A percentile compares a stretch with the other conserved stretches of the same genome.
Evolutionary conservation across 2,888 invertebrate genomes (phyloP).

Genomic region (Allolobophora icterica): DNA sequence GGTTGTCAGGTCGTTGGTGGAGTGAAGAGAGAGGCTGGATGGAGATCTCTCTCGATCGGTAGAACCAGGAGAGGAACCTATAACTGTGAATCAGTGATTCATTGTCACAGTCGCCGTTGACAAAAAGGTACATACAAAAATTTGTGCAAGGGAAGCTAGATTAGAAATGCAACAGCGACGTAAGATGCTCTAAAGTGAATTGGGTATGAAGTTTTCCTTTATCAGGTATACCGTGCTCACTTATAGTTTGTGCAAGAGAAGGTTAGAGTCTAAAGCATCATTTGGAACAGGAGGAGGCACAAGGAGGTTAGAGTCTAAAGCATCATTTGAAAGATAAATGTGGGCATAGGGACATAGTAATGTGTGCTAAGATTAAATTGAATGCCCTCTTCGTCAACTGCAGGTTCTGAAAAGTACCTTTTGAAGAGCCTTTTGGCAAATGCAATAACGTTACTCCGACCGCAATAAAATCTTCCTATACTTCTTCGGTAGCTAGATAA

Average conservation of each 20-base stretch:
- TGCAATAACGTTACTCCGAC: too few relatives aligned
- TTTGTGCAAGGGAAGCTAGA: background rate
- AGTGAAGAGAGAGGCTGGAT: constrained; percentile 7
- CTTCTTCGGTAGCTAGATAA: too few relatives aligned
- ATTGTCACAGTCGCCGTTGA: background rate
- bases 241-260: background rate
- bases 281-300: too few relatives aligned
- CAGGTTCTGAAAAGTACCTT: background rate
- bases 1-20: background rate
- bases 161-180: background rate
- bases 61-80: background rate
- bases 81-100: background rate
- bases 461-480: too few relatives aligned
- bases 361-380: background rate
- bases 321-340: background rate
- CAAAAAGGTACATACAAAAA: background rate
- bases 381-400: background rate
- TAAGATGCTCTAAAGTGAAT: background rate
- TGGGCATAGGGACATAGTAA: background rate
- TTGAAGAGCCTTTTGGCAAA: background rate
- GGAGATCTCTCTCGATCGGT: background rate
- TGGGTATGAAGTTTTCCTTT: background rate
- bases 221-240: background rate
- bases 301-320: background rate
- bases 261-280: background rate